Conservation (phyloP, 2,113 vertebrate genomes). For the Thalassarche chlororhynchos region DNA sequence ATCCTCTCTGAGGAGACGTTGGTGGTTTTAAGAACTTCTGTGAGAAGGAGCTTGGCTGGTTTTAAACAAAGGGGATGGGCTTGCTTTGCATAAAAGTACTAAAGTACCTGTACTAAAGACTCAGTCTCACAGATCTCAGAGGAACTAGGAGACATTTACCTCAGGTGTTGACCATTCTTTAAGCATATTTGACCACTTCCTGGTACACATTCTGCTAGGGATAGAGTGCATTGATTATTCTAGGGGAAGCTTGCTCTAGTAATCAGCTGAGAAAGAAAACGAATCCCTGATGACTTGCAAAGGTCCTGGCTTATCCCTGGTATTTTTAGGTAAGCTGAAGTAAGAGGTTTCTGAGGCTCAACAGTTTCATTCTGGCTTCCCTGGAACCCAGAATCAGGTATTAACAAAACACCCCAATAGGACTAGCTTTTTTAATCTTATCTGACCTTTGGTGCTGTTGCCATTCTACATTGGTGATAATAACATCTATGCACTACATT, state of each 20-base stretch:
- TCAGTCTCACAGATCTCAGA: not conserved
- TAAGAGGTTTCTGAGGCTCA: not conserved
- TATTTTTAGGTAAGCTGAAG: not conserved
- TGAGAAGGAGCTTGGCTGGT: not conserved
- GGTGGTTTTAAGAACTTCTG: not conserved
- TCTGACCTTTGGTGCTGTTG: not conserved
- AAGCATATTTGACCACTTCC: not conserved
- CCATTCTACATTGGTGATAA: not conserved
- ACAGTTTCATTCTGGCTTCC: not conserved
- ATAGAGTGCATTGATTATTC: not conserved
- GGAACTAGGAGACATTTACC: not conserved
- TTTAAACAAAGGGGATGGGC: not conserved
- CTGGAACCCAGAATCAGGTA: not conserved
- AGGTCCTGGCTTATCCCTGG: not conserved
- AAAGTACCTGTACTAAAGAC: not conserved
- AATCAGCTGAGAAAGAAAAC: not conserved
- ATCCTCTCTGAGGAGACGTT: not conserved
- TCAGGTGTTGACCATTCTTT: not conserved
- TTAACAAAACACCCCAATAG: not conserved
- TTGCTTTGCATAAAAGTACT: not conserved
- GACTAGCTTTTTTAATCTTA: not conserved
- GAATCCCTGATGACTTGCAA: not conserved
- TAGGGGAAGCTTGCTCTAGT: not conserved
- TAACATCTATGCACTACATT: not conserved
- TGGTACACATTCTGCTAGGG: not conserved